Conservation (phyloP, 2,113 vertebrate genomes). For the Chloroceryle aenea region DNA sequence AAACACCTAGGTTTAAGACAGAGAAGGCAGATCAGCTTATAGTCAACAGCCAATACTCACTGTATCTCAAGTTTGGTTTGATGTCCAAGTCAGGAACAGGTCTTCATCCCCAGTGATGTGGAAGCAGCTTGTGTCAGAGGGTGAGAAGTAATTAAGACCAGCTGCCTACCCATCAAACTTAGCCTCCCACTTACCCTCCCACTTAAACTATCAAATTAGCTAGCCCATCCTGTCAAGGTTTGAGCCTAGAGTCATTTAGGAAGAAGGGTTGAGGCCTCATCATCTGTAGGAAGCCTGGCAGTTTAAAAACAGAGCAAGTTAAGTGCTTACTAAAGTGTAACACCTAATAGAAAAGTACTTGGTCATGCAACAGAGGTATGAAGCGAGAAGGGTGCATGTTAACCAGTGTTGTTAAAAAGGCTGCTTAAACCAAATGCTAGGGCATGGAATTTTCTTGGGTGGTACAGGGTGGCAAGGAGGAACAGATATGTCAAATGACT, state of each 20-base stretch:
- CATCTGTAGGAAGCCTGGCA: not conserved
- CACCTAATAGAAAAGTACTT: not conserved
- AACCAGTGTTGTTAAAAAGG: not conserved
- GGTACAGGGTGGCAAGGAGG: not conserved
- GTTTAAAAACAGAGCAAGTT: not conserved
- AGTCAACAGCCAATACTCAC: not conserved
- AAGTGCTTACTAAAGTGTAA: not conserved
- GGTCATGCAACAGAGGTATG: not conserved
- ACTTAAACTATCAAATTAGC: not conserved
- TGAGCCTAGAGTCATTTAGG: not conserved
- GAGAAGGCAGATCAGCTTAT: not conserved
- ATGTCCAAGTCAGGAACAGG: not conserved
- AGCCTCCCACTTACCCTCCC: not conserved
- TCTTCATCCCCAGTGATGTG: not conserved
- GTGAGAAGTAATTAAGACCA: not conserved
- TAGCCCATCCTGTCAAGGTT: not conserved
- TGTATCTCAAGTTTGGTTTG: not conserved
- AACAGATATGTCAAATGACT: not conserved
- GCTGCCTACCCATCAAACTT: not conserved
- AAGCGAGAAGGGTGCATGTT: not conserved
- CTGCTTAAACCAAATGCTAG: not conserved
- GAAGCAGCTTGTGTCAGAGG: not conserved
- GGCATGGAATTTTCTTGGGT: not conserved
- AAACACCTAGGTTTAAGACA: not conserved
- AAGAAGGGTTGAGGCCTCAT: not conserved